Base-by-base conservation (phyloP, 35 echinoderm and acorn worm genomes). In the Amphiura filiformis region DNA sequence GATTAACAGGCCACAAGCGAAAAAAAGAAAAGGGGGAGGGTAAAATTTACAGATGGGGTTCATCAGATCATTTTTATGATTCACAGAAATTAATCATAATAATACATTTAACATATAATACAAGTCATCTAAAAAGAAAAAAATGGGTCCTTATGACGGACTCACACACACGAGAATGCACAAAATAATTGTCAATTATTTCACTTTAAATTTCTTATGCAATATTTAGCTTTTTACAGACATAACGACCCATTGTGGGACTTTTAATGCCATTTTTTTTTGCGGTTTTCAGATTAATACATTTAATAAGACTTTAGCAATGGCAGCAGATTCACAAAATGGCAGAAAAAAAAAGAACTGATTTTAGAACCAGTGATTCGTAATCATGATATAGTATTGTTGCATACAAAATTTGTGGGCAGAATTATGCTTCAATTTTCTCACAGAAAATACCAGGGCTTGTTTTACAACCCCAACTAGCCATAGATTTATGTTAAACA, bases 141-240 rank as follows among this genome's bases (percentile, higher is more conserved):
- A 18, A 15, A 13, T 70, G 61, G 15, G 61, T 70, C 28, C 61
- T 70, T 23, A 26, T 26, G 1, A 23, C 26, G 61, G 61, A 26
- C 61, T 70, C 61, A 70, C 61, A 70, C 61, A 70, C 17, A 70
- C n/a, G n/a, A n/a, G 61, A 70, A 70, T 70, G 61, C 28, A 30
- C 61, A 70, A 47, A 47, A 47, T 47, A 9, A 17, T 47, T 17
- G 17, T 70, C 3, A 13, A 15, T 70, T 70, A 23, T 70, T 26
- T 70, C 26, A 13, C 11, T 26, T 70, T 70, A 9, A 17, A n/a
- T n/a, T 47, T 47, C 17, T 30, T 11, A 70, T 30, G 61, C 61
- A 70, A 70, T 26, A 23, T 23, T 70, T 15, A 70, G 26, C n/a
- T n/a, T n/a, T 15, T 70, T 13, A n/a, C 61, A 15, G 61, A 18